These are phyloP conservation scores for Ethmia dodecea DNA, from an alignment of 2,888 invertebrate species.

Conservation along the genomic window DNA sequence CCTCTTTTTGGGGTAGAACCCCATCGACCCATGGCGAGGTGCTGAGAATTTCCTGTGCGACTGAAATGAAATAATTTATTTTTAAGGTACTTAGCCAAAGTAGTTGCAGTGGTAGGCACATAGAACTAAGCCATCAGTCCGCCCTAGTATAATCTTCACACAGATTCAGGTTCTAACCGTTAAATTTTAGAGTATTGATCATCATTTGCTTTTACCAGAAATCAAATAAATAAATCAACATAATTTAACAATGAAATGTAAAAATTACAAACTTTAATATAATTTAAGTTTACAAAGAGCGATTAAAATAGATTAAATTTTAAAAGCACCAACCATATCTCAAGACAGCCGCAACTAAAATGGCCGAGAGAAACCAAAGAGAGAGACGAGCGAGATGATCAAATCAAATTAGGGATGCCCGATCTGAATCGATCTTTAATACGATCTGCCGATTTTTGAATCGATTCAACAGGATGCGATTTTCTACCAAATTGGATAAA, in stretches of 20 bases:
- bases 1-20: constrained; percentile 99
- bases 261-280: not conserved
- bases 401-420: too few species aligned
- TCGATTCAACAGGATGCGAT: too few species aligned
- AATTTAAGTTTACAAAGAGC: constrained; percentile 8
- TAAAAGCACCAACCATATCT: constrained; percentile 52
- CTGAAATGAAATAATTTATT: constrained; percentile 70
- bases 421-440: too few species aligned
- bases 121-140: constrained; percentile 76
- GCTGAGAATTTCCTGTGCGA: constrained; percentile 99
- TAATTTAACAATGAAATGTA: not conserved
- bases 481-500: too few species aligned
- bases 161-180: constrained; percentile 83
- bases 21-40: constrained; percentile 99
- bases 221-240: constrained; percentile 3
- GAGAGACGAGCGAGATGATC: too few species aligned
- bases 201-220: constrained; percentile 65
- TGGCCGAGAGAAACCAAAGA: too few species aligned
- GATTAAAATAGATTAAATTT: constrained; percentile 9
- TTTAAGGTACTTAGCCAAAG: too few species aligned
- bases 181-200: constrained; percentile 77
- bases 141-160: constrained; percentile 87
- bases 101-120: not conserved
- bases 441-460: too few species aligned
- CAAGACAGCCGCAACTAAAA: constrained; percentile 63